phyloP scores from a whole-genome alignment of 2,113 vertebrate genomes.

The Sinocyclocheilus anophthalmus region DNA sequence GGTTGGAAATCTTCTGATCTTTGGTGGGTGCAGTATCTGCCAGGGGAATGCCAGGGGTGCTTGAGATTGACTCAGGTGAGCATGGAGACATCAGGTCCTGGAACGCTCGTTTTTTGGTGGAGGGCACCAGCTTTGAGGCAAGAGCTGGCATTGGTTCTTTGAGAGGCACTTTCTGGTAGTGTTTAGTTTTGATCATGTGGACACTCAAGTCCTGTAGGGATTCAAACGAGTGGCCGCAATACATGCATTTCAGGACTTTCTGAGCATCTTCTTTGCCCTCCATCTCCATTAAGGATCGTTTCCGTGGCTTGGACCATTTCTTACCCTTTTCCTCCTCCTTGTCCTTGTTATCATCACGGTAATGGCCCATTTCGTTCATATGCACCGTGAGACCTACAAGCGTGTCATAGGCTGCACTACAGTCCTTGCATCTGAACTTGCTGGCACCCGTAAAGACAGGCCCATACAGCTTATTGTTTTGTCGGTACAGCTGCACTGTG shows the following conservation, averaged over 20 bases:
- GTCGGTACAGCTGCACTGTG: conserved; percentile 97
- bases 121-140: conserved; percentile 90
- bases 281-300: conserved; percentile 98
- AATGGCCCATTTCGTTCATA: conserved; percentile 98
- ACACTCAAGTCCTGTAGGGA: conserved; percentile 98
- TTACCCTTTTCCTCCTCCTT: conserved; percentile 90
- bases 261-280: conserved; percentile 99
- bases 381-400: conserved; percentile 96
- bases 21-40: conserved; percentile 81
- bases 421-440: conserved; percentile 99
- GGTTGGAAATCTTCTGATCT: conserved; percentile 92
- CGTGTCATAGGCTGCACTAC: conserved; percentile 96
- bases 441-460: conserved; percentile 98
- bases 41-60: conserved; percentile 77
- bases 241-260: conserved; percentile 99
- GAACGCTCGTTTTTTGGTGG: conserved; percentile 93
- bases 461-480: conserved; percentile 97
- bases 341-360: conserved; percentile 97
- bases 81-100: conserved; percentile 90
- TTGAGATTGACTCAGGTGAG: conserved; percentile 87
- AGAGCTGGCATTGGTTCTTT: conserved; percentile 98
- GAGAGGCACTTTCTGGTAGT: conserved; percentile 99
- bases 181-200: conserved; percentile 99
- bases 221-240: conserved; percentile 98
- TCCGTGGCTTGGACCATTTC: conserved; percentile 96